Conservation (phyloP, 2,113 vertebrate genomes). For the Chloropsis cyanopogon region DNA sequence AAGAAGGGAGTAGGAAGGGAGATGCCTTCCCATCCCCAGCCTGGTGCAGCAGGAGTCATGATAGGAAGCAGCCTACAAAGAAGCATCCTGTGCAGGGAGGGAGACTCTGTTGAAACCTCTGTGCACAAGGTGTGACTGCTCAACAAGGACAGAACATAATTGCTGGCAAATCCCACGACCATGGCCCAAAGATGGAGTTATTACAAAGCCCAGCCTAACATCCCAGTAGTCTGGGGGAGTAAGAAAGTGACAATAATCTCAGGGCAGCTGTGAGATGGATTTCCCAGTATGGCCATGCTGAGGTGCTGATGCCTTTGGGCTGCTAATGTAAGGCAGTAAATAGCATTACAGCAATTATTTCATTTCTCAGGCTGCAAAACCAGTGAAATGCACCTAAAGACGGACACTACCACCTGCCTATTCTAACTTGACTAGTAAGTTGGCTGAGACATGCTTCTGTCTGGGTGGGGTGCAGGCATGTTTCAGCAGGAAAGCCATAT, state of each 20-base stretch:
- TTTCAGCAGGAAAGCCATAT: conserved; percentile 13
- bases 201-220: neutral
- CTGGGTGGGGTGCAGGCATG: neutral
- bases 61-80: neutral
- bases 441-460: neutral
- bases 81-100: neutral
- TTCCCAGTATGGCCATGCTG: neutral
- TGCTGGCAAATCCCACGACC: neutral
- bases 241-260: neutral
- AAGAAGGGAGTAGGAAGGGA: neutral
- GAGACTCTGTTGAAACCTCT: neutral
- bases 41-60: neutral
- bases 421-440: neutral
- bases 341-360: neutral
- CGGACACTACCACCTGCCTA: neutral
- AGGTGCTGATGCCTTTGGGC: neutral
- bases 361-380: neutral
- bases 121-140: neutral
- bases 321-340: neutral
- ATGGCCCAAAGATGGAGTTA: neutral
- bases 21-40: neutral
- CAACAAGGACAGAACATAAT: neutral
- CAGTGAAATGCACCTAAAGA: neutral
- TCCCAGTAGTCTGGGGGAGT: neutral
- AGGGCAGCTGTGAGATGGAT: neutral